Percentiles rank a stretch among this genome's conserved stretches.
Evolutionary conservation across 2,888 invertebrate species (phyloP).

Genomic region (Cloeon dipterum): DNA sequence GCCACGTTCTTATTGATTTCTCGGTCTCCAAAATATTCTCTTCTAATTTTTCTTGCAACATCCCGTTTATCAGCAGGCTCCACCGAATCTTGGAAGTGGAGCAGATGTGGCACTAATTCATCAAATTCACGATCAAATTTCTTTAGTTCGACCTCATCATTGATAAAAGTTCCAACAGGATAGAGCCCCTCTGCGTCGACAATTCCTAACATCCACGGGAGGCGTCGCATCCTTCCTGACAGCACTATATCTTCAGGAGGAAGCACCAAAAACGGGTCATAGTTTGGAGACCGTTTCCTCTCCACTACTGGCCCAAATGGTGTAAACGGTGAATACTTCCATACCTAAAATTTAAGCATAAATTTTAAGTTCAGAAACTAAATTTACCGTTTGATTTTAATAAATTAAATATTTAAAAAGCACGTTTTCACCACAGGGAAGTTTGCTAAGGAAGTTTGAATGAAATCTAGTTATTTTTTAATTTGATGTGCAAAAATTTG

Average conservation of each 20-base stretch:
- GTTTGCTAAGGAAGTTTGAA: no score
- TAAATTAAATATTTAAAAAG: no score
- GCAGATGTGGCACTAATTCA: slow-evolving; percentile 16
- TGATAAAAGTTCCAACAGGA: slow-evolving; percentile 16
- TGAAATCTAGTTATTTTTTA: no score
- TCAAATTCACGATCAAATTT: slow-evolving; percentile 16
- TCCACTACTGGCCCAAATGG: slow-evolving; percentile 50
- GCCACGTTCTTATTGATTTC: slow-evolving; percentile 26
- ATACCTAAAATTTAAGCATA: slow-evolving; percentile 22
- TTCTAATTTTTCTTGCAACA: slow-evolving; percentile 23
- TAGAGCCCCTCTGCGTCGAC: slow-evolving; percentile 6
- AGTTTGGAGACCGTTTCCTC: slow-evolving; percentile 26
- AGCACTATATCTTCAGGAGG: slow-evolving; percentile 1
- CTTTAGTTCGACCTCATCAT: slow-evolving; percentile 16
- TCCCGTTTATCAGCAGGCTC: slow-evolving; percentile 15
- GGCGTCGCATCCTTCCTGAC: neutral
- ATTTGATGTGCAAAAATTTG: no score
- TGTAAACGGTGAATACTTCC: slow-evolving; percentile 40
- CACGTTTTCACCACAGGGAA: no score
- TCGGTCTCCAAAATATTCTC: slow-evolving; percentile 30
- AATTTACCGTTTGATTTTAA: neutral
- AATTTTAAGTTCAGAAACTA: slow-evolving; percentile 3
- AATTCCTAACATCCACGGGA: slow-evolving; percentile 6
- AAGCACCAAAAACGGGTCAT: slow-evolving; percentile 4
- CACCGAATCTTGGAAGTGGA: slow-evolving; percentile 18